A percentile compares a stretch with the other conserved stretches of the same genome.
These are phyloP conservation scores for Epistrophella euchroma DNA, from an alignment of 2,888 invertebrate species.

Conservation along the genomic window DNA sequence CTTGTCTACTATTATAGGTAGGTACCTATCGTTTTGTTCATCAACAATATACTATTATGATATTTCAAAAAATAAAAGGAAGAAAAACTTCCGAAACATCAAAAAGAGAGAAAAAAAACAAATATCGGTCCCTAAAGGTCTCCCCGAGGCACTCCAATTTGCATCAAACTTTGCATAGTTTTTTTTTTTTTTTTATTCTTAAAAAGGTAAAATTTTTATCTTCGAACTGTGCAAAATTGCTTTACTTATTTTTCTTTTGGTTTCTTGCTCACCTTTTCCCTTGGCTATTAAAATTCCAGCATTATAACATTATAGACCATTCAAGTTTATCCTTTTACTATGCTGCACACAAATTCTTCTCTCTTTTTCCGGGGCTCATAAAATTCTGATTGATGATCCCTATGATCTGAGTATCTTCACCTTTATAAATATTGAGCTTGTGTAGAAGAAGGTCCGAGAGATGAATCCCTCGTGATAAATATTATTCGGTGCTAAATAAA, in stretches of 20 bases:
- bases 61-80: conserved; percentile 14
- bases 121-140: conserved; percentile 40
- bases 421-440: not conserved
- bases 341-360: not conserved
- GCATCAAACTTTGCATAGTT: conserved; percentile 47
- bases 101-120: conserved; percentile 17
- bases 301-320: conserved; percentile 31
- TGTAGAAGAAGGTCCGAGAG: not conserved
- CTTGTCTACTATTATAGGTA: not conserved
- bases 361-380: conserved; percentile 33
- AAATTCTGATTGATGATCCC: conserved; percentile 66
- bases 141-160: conserved; percentile 59
- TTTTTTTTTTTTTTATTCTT: not conserved
- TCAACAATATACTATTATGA: conserved; percentile 16
- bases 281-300: conserved; percentile 57
- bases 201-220: conserved; percentile 44
- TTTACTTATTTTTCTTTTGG: conserved; percentile 37
- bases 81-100: conserved; percentile 9
- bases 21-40: not conserved
- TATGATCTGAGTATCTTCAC: conserved; percentile 44
- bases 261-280: conserved; percentile 5
- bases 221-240: conserved; percentile 31
- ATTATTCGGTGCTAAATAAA: conserved; percentile 24
- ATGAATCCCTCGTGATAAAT: conserved; percentile 48
- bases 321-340: conserved; percentile 30